Conservation (phyloP, 2,113 vertebrate species). For the Apteryx mantelli region DNA sequence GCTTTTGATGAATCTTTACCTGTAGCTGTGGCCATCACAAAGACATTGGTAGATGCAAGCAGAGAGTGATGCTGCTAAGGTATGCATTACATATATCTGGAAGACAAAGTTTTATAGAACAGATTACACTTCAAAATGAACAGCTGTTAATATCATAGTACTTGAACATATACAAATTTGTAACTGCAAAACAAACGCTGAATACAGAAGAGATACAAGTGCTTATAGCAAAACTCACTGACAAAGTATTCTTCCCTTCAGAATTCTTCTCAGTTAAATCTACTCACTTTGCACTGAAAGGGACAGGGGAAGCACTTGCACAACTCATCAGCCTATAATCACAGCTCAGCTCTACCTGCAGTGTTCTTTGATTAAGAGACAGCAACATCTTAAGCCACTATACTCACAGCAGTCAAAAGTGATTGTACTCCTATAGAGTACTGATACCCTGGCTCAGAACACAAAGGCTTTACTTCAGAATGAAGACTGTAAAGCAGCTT, state of each 20-base stretch:
- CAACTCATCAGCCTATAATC: not conserved
- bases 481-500: not conserved
- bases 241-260: not conserved
- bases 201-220: not conserved
- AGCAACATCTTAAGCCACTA: not conserved
- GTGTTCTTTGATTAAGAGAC: not conserved
- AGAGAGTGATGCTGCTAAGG: constrained; percentile 94
- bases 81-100: constrained; percentile 95
- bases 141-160: not conserved
- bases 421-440: not conserved
- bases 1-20: constrained; percentile 75
- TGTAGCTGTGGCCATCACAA: constrained; percentile 92
- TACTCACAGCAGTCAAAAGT: not conserved
- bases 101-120: constrained; percentile 37
- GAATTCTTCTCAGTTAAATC: not conserved
- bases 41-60: constrained; percentile 98
- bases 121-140: not conserved
- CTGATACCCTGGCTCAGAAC: not conserved
- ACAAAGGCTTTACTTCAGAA: not conserved
- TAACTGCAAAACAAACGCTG: not conserved
- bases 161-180: not conserved
- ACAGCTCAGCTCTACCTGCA: not conserved
- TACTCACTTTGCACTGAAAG: not conserved
- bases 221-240: not conserved
- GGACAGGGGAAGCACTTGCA: not conserved